Base-by-base conservation (phyloP, 2,797 vertebrate genomes). In the Hafferia zeledoni region DNA sequence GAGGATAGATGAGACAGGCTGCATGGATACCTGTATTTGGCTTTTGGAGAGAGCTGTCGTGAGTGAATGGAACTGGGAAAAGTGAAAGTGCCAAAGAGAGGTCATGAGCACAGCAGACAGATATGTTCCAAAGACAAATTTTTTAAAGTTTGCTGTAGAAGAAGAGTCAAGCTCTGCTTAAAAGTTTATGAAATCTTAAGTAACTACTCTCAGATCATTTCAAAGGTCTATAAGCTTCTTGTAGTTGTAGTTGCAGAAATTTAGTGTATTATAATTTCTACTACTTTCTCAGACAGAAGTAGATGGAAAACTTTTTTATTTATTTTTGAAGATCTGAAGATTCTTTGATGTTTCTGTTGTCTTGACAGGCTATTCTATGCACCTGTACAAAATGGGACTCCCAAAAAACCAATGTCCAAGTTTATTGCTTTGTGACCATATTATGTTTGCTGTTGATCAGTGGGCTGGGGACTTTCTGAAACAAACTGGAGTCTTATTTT, bases 31-130 rank as follows among this genome's bases (percentile, higher is more conserved):
- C 2, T 30, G 53, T 19, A 13, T 35, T 47, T 76, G 24, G 39
- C 50, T 60, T 57, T 10, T 46, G 18, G 31, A 53, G 46, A 39
- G 61, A 61, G 35, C 33, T 70, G n/a, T 53, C 59, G 15, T 33
- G 49, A 83, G 18, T 15, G 4, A 61, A 43, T 41, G 37, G 44
- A 85, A 33, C 31, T 4, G 5, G 65, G 25, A 72, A 71, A 63
- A 15, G 18, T 64, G 37, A 43, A 69, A 46, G 19, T 31, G 16
- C 8, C 0, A 0, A n/a, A 25, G 37, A 18, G 30, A 68, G 22
- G 19, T 35, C 2, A 2, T 9, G 25, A 55, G 87, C 37, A 49
- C 16, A 76, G 77, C 44, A 64, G 1, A 1, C 2, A 49, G n/a
- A 25, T 46, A 41, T 5, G 1, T 59, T 87, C 30, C 22, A 33